A percentile compares a stretch with the other conserved stretches of the same genome.
phyloP scores from a whole-genome alignment of 2,888 invertebrate species.

The Oxytorus armatus region DNA sequence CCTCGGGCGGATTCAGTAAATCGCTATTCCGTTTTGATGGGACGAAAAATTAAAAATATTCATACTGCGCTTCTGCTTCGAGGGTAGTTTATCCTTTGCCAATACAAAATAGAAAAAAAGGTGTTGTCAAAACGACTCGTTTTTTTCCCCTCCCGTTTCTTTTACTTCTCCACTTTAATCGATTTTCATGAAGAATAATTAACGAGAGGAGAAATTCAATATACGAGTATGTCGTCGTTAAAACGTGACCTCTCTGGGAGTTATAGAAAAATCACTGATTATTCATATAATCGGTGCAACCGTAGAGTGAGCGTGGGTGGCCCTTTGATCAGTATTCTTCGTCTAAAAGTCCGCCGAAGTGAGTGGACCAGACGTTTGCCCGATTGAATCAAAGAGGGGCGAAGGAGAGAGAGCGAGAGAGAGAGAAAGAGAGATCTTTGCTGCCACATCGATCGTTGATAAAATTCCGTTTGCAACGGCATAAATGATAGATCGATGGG shows the following conservation, averaged over 20 bases:
- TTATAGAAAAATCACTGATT: slow-evolving; percentile 41
- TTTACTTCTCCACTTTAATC: neutral
- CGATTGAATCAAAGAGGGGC: slow-evolving; percentile 33
- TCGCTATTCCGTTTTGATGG: slow-evolving; percentile 16
- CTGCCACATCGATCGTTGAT: slow-evolving; percentile 44
- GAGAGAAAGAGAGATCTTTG: slow-evolving; percentile 8
- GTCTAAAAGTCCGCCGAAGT: slow-evolving; percentile 46
- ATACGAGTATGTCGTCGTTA: neutral
- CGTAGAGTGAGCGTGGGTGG: slow-evolving; percentile 17
- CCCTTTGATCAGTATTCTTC: slow-evolving; percentile 63
- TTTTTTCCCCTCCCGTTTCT: neutral
- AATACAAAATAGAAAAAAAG: neutral
- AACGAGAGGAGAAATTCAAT: slow-evolving; percentile 4
- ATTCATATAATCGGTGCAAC: slow-evolving; percentile 47
- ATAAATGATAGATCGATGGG: slow-evolving; percentile 68
- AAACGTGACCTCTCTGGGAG: neutral
- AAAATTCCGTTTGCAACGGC: slow-evolving; percentile 67
- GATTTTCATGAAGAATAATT: slow-evolving; percentile 6
- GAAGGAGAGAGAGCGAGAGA: neutral
- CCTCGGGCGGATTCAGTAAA: slow-evolving; percentile 5
- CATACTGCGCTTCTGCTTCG: neutral
- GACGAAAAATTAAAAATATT: slow-evolving; percentile 25
- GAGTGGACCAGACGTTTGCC: slow-evolving; percentile 31
- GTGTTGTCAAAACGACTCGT: neutral
- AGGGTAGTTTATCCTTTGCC: neutral